Evolutionary conservation across 2,113 vertebrate species (phyloP).

Genomic region (Oryzias woworae): DNA sequence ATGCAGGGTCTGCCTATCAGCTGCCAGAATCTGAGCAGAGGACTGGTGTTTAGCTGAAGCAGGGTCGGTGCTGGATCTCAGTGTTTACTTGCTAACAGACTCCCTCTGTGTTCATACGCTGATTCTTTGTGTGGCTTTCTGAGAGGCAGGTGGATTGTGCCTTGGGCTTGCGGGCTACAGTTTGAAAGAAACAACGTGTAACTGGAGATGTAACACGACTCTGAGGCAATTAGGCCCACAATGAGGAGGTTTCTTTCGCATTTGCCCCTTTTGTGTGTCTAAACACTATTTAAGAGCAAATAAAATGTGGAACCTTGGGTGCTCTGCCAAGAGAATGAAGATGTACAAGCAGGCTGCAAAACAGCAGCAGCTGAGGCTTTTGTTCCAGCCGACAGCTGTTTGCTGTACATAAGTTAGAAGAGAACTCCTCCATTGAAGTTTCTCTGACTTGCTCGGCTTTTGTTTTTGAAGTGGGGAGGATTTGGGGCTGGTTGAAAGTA

Average conservation of each 20-base stretch:
- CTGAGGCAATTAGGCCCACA: constrained; percentile 81
- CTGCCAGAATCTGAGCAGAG: constrained; percentile 43
- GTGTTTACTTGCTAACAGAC: constrained; percentile 77
- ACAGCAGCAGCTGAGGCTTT: constrained; percentile 20
- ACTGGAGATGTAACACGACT: constrained; percentile 78
- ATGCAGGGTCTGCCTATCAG: constrained; percentile 39
- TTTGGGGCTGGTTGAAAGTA: background rate
- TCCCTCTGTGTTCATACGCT: constrained; percentile 70
- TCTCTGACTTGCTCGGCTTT: constrained; percentile 21
- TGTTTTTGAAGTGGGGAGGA: constrained; percentile 16
- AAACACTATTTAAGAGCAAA: constrained; percentile 72
- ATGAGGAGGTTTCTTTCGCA: constrained; percentile 68
- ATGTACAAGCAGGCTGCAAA: constrained; percentile 20
- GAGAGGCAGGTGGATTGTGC: constrained; percentile 78
- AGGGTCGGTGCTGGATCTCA: constrained; percentile 45
- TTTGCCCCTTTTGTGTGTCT: constrained; percentile 73
- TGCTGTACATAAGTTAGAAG: constrained; percentile 11
- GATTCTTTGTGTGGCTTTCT: constrained; percentile 66
- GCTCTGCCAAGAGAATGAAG: constrained; percentile 25
- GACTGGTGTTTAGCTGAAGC: constrained; percentile 33
- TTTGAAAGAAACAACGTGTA: constrained; percentile 79
- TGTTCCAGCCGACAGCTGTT: constrained; percentile 3
- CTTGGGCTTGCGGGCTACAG: constrained; percentile 65
- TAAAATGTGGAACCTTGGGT: constrained; percentile 53
- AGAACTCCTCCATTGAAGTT: constrained; percentile 50